phyloP scores from a whole-genome alignment of 2,797 vertebrate genomes.

The Tokudaia muenninki region DNA sequence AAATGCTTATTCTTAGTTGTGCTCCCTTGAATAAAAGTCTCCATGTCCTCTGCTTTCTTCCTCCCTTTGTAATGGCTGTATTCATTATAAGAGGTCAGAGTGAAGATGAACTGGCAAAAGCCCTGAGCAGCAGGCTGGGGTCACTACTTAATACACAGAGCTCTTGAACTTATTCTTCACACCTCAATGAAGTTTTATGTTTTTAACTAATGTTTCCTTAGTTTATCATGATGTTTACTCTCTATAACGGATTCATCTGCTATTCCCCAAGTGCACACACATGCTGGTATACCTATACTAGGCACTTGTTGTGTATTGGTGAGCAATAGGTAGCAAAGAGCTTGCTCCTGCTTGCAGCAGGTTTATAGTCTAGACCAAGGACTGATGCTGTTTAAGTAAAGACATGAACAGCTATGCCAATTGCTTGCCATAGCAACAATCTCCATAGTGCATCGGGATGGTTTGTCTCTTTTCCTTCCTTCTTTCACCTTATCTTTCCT shows the following conservation, averaged over 20 bases:
- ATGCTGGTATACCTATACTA: not conserved
- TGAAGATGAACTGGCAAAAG: not conserved
- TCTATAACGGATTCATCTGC: not conserved
- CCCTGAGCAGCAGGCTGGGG: too few species aligned
- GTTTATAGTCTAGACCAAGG: not conserved
- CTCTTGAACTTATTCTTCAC: not conserved
- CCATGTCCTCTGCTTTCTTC: too few species aligned
- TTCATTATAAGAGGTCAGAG: not conserved
- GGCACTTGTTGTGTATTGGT: not conserved
- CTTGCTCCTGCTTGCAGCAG: not conserved
- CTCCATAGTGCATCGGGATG: not conserved
- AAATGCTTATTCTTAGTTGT: not conserved
- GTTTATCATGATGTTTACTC: not conserved
- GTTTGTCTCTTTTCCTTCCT: not conserved
- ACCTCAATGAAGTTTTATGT: not conserved
- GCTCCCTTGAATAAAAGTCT: not conserved
- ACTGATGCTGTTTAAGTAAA: not conserved
- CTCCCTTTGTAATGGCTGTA: not conserved
- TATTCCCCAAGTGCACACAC: rapidly evolving
- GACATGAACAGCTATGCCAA: not conserved
- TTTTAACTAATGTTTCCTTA: not conserved
- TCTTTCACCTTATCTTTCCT: not conserved
- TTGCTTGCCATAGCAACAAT: not conserved
- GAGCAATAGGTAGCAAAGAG: not conserved
- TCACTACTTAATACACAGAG: not conserved